Percentiles rank a stretch among this genome's conserved stretches.
Conservation (phyloP, 2,888 invertebrate genomes). For the Zygogramma bicolorata region DNA sequence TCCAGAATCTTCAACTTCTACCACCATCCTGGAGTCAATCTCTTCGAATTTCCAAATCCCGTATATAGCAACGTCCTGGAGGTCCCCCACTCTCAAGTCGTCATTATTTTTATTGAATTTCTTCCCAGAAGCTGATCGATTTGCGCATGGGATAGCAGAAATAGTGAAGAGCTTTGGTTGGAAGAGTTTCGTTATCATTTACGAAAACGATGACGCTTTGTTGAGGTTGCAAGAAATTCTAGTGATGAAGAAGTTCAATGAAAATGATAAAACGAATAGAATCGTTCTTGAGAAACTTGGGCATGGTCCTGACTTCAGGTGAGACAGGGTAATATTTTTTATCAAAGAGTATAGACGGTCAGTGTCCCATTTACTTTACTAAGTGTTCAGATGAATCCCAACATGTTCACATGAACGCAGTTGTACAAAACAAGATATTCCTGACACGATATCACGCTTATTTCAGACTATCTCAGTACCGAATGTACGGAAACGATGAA, state of each 20-base stretch:
- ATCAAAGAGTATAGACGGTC: too few species aligned
- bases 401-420: too few species aligned
- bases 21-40: constrained; percentile 82
- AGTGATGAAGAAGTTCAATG: constrained; percentile 65
- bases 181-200: constrained; percentile 82
- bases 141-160: constrained; percentile 74
- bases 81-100: constrained; percentile 70
- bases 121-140: constrained; percentile 66
- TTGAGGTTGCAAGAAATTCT: constrained; percentile 83
- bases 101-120: constrained; percentile 66
- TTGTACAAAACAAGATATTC: too few species aligned
- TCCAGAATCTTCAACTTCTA: constrained; percentile 68
- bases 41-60: constrained; percentile 89
- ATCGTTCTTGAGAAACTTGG: constrained; percentile 53
- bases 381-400: too few species aligned
- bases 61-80: constrained; percentile 83
- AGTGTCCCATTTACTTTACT: too few species aligned
- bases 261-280: constrained; percentile 45
- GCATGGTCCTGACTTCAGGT: constrained; percentile 52
- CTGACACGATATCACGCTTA: too few species aligned
- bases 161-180: constrained; percentile 79
- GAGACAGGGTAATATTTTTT: too few species aligned
- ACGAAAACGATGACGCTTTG: constrained; percentile 81
- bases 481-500: too few species aligned
- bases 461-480: too few species aligned